Percentiles rank a stretch among this genome's conserved stretches.
Evolutionary conservation across 2,888 invertebrate species (phyloP).

Genomic region (Conus canariensis): DNA sequence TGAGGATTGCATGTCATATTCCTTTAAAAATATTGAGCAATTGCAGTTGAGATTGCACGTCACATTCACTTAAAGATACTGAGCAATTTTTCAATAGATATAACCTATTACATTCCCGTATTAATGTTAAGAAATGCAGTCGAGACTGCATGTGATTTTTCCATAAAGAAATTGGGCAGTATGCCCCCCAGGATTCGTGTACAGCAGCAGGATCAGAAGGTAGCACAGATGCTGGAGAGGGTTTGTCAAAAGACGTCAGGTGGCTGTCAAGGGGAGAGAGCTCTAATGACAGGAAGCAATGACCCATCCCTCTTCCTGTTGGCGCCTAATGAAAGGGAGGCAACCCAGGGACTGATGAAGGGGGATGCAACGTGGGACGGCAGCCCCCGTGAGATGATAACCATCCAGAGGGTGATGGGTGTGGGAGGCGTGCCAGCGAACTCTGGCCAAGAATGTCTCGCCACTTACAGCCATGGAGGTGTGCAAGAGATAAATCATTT

Average conservation of each 20-base stretch:
- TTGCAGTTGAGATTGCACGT: too few relatives aligned
- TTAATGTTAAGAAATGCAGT: too few relatives aligned
- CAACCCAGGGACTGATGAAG: not conserved
- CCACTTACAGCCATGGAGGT: not conserved
- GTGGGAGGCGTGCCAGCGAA: slow-evolving; percentile 31
- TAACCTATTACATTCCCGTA: too few relatives aligned
- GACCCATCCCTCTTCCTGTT: slow-evolving; percentile 29
- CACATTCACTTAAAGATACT: too few relatives aligned
- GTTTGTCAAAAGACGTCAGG: slow-evolving; percentile 1
- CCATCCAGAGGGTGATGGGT: slow-evolving; percentile 10
- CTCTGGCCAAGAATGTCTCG: slow-evolving; percentile 20
- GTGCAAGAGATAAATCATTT: slow-evolving; percentile 23
- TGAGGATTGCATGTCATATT: too few relatives aligned
- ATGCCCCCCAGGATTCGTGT: too few relatives aligned
- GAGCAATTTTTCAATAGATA: too few relatives aligned
- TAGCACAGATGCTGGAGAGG: not conserved
- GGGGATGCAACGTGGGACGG: not conserved
- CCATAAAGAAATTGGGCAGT: too few relatives aligned
- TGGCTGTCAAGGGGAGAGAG: too few relatives aligned
- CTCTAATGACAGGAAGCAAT: slow-evolving; percentile 23
- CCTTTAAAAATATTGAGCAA: too few relatives aligned
- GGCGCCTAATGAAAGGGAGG: slow-evolving; percentile 36
- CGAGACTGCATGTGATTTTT: too few relatives aligned
- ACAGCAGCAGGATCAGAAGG: not conserved
- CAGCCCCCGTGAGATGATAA: not conserved